Conservation (phyloP, 1,140 invertebrate genomes). For the Scaptodrosophila lebanonensis region DNA sequence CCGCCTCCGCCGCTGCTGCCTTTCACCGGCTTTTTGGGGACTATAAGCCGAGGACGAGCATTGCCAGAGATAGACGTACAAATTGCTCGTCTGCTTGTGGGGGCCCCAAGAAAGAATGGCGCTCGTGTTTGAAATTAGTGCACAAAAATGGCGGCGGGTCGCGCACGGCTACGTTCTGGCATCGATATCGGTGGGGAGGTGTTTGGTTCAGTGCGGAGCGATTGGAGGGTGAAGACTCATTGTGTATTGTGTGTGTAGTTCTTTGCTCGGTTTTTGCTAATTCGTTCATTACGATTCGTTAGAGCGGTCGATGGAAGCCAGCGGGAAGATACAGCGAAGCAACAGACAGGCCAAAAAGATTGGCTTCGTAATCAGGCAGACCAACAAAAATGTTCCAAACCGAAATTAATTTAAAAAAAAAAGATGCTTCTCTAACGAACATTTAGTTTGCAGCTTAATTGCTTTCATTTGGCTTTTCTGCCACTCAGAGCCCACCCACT, state of each 20-base stretch:
- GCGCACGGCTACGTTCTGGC: conserved; percentile 25
- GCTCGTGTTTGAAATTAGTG: conserved; percentile 57
- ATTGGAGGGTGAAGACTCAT: too few species aligned
- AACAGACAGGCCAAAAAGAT: conserved; percentile 20
- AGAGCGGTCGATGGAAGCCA: conserved; percentile 25
- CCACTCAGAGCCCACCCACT: not conserved
- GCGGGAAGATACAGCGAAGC: not conserved
- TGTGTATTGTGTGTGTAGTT: not conserved
- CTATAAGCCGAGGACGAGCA: too few species aligned
- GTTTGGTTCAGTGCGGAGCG: not conserved
- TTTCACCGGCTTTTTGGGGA: not conserved
- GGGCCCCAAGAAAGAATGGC: conserved; percentile 7
- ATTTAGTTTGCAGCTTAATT: conserved; percentile 66
- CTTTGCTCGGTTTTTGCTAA: conserved; percentile 41
- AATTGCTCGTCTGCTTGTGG: conserved; percentile 48
- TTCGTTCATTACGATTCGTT: conserved; percentile 65
- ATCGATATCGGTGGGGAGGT: too few species aligned
- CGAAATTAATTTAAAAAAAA: too few species aligned
- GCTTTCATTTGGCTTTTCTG: conserved; percentile 61
- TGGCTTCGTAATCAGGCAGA: conserved; percentile 50
- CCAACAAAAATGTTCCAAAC: conserved; percentile 37
- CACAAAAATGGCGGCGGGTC: conserved; percentile 47
- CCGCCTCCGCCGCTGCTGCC: too few species aligned
- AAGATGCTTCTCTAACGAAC: too few species aligned
- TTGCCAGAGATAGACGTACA: too few species aligned